Evolutionary conservation across 2,113 vertebrate species (phyloP), one percentile per base, ranked within the genome.

Genomic region (Buteo buteo): DNA sequence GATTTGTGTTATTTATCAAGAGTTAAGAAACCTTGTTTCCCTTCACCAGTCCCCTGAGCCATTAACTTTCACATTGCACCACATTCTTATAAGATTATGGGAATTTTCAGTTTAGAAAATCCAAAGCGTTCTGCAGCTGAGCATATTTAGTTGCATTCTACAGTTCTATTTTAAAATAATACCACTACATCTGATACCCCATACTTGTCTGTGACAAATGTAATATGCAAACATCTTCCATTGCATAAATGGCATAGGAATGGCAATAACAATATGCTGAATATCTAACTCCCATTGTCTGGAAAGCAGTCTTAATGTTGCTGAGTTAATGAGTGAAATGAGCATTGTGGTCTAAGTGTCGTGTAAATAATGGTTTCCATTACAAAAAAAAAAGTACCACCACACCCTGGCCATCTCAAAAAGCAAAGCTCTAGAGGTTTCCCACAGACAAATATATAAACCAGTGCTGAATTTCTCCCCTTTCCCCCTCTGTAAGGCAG

Each of bases 331-430:
- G 95, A 95, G 74, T 94, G 81, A 96, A 97, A 91, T 88, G 77
- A 86, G 50, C 86, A 71, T 76, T 95, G 92, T 93, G 80, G 85
- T 95, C 80, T 85, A 90, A 77, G 89, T 92, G 69, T 96, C 94
- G 59, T 13, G 15, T 97, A 97, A 98, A 98, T 96, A 97, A 91
- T 82, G 94, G 70, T 95, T 97, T 95, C 76, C 92, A 74, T 96
- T 94, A 92, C 93, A 80, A 91, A 96, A 90, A 42, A 21, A 59
- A 36, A 13, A 69, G 16, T 62, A 86, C 92, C 86, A 96, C 96
- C 95, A 96, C 66, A 82, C 92, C 81, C 90, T 82, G 42, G 65
- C 71, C 78, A 96, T 97, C 93, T 93, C 88, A 93, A 84, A 97
- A 89, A 95, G 91, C 84, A 93, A 95, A 96, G 61, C 91, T 93